phyloP scores from a whole-genome alignment of 2,888 invertebrate species.

The Meiosimyza decipiens region DNA sequence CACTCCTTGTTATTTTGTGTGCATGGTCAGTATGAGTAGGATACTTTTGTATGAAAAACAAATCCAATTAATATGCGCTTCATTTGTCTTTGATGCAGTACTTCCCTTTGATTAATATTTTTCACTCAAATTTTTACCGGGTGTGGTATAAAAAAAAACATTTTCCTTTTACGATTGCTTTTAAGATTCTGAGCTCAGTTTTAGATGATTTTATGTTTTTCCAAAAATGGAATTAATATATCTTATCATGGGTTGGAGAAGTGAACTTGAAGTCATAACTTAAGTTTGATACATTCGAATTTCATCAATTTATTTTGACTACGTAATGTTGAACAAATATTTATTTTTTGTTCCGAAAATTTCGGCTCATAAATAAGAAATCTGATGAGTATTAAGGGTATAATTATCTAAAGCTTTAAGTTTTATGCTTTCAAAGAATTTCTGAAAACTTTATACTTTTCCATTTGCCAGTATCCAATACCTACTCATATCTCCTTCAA shows the following conservation, averaged over 20 bases:
- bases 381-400: too few relatives aligned
- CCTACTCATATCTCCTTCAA: neutral
- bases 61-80: slow-evolving; percentile 42
- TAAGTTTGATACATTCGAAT: too few relatives aligned
- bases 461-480: neutral
- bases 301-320: too few relatives aligned
- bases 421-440: neutral
- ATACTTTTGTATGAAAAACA: slow-evolving; percentile 33
- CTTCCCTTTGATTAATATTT: slow-evolving; percentile 18
- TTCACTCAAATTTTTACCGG: neutral
- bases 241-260: too few relatives aligned
- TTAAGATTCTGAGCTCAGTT: neutral
- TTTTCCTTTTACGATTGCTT: neutral
- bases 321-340: too few relatives aligned
- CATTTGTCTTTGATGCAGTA: slow-evolving; percentile 37
- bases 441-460: neutral
- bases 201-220: too few relatives aligned
- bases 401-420: too few relatives aligned
- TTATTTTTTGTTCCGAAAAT: too few relatives aligned
- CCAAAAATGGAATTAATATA: too few relatives aligned
- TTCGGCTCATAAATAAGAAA: too few relatives aligned
- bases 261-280: too few relatives aligned
- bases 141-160: neutral
- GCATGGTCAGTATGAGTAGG: neutral
- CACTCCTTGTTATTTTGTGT: neutral